Evolutionary conservation across 2,113 vertebrate genomes (phyloP), one percentile per base, ranked within the genome.

Genomic region (Accipiter virgatus): DNA sequence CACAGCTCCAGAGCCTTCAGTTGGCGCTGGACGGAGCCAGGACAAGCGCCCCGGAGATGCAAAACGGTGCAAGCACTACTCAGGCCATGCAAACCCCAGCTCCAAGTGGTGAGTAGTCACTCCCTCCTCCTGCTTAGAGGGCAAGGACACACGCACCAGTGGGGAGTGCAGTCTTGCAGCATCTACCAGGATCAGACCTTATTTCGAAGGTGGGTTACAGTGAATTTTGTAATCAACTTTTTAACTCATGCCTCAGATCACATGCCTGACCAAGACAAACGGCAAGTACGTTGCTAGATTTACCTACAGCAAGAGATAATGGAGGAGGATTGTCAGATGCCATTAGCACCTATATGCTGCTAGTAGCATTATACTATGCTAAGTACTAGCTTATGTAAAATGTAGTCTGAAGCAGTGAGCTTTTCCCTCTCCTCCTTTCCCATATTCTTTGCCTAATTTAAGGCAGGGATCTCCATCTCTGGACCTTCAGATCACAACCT

Each of bases 1-100:
- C 80, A 4, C 98, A 99, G 97, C 96, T 98, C 86, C 97, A 97
- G 74, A 97, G 98, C 94, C 98, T 99, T 81, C 95, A 84, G 86
- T 43, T 96, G 74, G 98, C 98, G 0, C 93, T 98, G 96, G 98
- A 98, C 5, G 98, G 98, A 68, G 97, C 95, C 89, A 95, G 95
- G 91, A 55, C 6, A 22, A 96, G 40, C 56, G 58, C 72, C 92
- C 65, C 88, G 10, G 96, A 92, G 3, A n/a, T 18, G 5, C 66
- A 93, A 13, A 38, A 45, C 3, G 42, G 66, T 10, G 43, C 48
- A 15, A 52, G 63, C 32, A 32, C 96, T 11, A 27, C 91, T 25
- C 40, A 43, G 65, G 53, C 32, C 2, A 36, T 58, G 7, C 40
- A 73, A 2, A 82, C 84, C 1, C 29, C 53, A 1, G 77, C 89